Evolutionary conservation across 2,113 vertebrate species (phyloP).

Genomic region (Cisticola juncidis): DNA sequence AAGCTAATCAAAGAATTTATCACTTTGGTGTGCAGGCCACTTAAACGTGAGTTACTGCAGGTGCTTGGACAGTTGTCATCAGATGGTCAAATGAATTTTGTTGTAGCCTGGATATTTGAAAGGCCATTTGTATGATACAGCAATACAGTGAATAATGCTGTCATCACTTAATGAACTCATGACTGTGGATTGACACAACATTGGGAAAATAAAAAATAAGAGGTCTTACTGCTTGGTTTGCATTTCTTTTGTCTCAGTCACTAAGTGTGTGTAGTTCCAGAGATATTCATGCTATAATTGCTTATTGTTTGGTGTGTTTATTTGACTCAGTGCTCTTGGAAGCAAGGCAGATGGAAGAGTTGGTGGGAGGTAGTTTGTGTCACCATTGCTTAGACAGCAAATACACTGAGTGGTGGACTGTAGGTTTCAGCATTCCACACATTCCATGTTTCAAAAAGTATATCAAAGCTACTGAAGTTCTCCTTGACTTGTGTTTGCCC

Average conservation of each 20-base stretch:
- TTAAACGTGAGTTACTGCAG: slow-evolving; percentile 6
- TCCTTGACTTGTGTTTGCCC: not conserved
- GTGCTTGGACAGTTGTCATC: slow-evolving; percentile 6
- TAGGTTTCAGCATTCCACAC: not conserved
- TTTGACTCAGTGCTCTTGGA: not conserved
- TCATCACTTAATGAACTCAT: not conserved
- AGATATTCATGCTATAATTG: not conserved
- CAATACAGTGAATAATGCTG: not conserved
- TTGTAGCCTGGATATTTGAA: slow-evolving; percentile 24
- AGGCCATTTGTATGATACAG: not conserved
- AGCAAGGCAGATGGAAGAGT: not conserved
- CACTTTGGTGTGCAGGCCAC: not conserved
- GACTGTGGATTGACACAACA: not conserved
- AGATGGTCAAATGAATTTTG: not conserved
- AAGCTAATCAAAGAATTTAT: slow-evolving; percentile 32
- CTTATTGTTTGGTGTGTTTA: slow-evolving; percentile 18
- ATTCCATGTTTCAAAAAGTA: not conserved
- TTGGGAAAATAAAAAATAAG: not conserved
- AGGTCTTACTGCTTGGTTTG: not conserved
- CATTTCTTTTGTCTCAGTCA: not conserved
- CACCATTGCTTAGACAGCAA: not conserved
- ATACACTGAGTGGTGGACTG: not conserved
- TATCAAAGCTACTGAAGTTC: not conserved
- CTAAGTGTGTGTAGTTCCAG: not conserved
- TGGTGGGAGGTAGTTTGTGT: not conserved